Percentiles rank a stretch among this genome's conserved stretches.
Evolutionary conservation across 2,888 invertebrate species (phyloP).

Genomic region (Dynastes grantii): DNA sequence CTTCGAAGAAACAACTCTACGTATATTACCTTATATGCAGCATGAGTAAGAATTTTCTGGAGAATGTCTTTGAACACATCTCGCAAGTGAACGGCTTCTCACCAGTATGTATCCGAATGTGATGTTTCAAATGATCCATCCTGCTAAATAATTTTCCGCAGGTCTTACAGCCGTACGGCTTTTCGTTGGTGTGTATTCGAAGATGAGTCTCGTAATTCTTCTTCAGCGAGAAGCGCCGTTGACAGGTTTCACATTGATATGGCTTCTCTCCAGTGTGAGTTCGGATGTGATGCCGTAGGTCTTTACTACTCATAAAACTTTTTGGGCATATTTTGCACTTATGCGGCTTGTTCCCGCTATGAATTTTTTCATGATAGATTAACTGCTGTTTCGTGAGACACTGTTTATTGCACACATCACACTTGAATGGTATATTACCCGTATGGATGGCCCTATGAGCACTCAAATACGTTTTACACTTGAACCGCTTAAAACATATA

Average conservation of each 20-base stretch:
- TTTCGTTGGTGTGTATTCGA: conserved; percentile 49
- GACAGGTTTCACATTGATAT: conserved; percentile 43
- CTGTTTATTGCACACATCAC: conserved; percentile 41
- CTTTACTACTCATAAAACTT: conserved; percentile 50
- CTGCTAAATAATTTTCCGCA: conserved; percentile 50
- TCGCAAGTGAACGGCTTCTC: conserved; percentile 56
- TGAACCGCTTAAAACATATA: conserved; percentile 48
- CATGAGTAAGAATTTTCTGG: conserved; percentile 58
- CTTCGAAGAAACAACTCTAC: not conserved
- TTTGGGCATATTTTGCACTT: conserved; percentile 49
- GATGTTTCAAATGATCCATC: conserved; percentile 50
- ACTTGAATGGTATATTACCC: conserved; percentile 48
- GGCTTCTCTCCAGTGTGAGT: conserved; percentile 51
- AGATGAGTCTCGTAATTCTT: conserved; percentile 51
- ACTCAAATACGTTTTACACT: conserved; percentile 47
- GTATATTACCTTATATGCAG: conserved; percentile 46
- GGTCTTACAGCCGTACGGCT: conserved; percentile 49
- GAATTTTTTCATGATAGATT: conserved; percentile 50
- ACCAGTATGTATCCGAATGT: conserved; percentile 45
- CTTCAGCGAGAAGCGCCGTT: conserved; percentile 47
- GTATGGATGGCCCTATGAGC: conserved; percentile 47
- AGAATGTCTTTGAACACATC: conserved; percentile 59
- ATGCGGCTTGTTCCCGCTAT: conserved; percentile 46
- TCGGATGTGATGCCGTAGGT: conserved; percentile 45
- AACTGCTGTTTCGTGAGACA: conserved; percentile 49